These are phyloP conservation scores for Melanerpes aurifrons DNA, from an alignment of 2,113 vertebrate species.

Conservation along the genomic window DNA sequence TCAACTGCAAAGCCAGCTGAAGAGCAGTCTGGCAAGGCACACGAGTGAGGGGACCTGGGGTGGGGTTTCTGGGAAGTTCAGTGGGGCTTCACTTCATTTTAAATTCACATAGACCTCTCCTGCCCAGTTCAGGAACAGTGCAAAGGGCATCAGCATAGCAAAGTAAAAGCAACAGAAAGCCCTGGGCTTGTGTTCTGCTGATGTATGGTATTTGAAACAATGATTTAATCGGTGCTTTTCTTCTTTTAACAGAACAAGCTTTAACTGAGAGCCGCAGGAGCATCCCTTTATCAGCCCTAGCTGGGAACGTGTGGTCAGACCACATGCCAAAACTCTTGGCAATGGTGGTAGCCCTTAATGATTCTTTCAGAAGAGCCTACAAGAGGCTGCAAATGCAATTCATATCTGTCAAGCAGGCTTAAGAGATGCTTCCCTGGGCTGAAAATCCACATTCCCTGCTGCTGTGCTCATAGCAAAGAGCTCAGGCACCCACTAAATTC, in stretches of 20 bases:
- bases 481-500: not conserved
- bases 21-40: rapidly evolving
- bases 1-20: not conserved
- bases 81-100: not conserved
- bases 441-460: not conserved
- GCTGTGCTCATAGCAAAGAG: not conserved
- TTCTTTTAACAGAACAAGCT: not conserved
- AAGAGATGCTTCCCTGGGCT: not conserved
- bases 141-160: not conserved
- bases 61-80: not conserved
- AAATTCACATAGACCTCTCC: not conserved
- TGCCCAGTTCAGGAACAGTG: not conserved
- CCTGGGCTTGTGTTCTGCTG: not conserved
- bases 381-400: not conserved
- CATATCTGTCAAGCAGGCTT: not conserved
- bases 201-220: not conserved
- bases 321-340: not conserved
- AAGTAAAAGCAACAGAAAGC: not conserved
- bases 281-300: not conserved
- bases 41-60: not conserved
- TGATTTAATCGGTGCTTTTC: not conserved
- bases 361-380: not conserved
- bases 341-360: not conserved
- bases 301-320: not conserved
- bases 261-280: not conserved